These are phyloP conservation scores for Lacerta bilineata DNA, from an alignment of 2,797 vertebrate genomes.

Conservation along the genomic window DNA sequence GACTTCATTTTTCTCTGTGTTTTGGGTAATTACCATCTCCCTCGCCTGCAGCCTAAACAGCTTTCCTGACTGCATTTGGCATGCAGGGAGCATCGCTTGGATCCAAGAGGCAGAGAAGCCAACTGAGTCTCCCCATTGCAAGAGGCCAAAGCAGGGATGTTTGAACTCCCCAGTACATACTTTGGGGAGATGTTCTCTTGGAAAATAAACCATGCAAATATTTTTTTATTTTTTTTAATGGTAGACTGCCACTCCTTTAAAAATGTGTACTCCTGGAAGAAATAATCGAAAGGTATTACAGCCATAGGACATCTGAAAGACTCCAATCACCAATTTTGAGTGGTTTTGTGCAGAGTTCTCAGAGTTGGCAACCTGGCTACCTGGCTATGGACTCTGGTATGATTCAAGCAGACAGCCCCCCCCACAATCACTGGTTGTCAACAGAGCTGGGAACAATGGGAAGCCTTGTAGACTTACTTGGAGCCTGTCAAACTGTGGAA, in stretches of 20 bases:
- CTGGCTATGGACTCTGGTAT: neutral
- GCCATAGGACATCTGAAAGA: neutral
- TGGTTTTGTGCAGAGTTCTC: neutral
- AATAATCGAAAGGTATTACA: neutral
- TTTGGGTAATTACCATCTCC: slow-evolving; percentile 18
- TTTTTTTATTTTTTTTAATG: too few relatives aligned
- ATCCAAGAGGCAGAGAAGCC: neutral
- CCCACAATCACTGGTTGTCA: neutral
- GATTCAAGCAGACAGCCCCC: neutral
- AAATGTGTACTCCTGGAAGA: neutral
- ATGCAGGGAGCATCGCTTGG: neutral
- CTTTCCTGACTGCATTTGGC: slow-evolving; percentile 25
- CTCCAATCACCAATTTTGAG: neutral
- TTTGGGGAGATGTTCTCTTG: too few relatives aligned
- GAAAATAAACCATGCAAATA: neutral
- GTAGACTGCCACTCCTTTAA: neutral
- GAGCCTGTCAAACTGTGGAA: neutral
- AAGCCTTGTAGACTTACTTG: neutral
- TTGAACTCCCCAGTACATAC: too few relatives aligned
- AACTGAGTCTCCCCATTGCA: neutral
- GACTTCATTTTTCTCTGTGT: neutral
- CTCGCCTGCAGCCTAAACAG: neutral
- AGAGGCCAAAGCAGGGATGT: too few relatives aligned
- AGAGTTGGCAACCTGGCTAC: neutral
- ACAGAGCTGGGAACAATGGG: neutral